Evolutionary conservation across 2,113 vertebrate genomes (phyloP).

Genomic region (Phocoena sinus): DNA sequence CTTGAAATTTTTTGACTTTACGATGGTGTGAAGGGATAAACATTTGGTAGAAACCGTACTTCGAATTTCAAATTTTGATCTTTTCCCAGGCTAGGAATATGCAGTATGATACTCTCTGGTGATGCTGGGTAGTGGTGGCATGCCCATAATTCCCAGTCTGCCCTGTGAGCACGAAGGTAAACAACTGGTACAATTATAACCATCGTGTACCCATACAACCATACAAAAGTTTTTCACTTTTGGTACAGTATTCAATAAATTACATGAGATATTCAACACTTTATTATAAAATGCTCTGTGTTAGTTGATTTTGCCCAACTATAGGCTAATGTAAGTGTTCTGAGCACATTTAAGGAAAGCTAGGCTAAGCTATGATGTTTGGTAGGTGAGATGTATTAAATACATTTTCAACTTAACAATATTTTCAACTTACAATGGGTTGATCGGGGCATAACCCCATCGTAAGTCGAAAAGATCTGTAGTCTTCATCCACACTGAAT

Average conservation of each 20-base stretch:
- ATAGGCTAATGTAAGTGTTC: neutral
- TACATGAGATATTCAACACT: neutral
- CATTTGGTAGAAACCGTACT: too few species aligned
- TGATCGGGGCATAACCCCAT: neutral
- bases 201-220: neutral
- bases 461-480: neutral
- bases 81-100: too few species aligned
- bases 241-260: neutral
- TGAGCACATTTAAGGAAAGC: neutral
- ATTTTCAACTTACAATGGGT: neutral
- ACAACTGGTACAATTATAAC: too few species aligned
- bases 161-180: too few species aligned
- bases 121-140: too few species aligned
- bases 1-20: neutral
- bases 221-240: neutral
- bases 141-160: too few species aligned
- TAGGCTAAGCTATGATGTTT: neutral
- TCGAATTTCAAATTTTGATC: too few species aligned
- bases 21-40: neutral
- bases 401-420: neutral
- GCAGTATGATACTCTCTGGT: too few species aligned
- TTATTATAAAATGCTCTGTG: neutral
- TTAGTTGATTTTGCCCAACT: neutral
- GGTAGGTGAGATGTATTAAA: neutral
- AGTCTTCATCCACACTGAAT: neutral